These are phyloP conservation scores for Panthera uncia DNA, from an alignment of 2,113 vertebrate genomes.

Conservation along the genomic window DNA sequence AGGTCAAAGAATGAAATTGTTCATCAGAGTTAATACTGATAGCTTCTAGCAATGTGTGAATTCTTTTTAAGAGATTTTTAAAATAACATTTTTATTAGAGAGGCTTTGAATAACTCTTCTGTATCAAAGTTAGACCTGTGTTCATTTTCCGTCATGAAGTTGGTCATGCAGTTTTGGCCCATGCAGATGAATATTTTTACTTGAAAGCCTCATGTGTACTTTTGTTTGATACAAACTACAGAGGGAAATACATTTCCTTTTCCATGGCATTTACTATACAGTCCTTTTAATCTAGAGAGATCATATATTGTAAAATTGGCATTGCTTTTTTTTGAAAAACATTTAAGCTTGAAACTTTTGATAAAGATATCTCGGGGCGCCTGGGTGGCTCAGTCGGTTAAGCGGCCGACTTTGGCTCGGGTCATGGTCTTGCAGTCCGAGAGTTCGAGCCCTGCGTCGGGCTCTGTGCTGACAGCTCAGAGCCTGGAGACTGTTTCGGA, in stretches of 20 bases:
- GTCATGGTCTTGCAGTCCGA: too few species aligned
- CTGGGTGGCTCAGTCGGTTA: too few species aligned
- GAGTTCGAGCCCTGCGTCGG: too few species aligned
- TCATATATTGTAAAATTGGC: conserved; percentile 33
- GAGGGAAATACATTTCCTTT: conserved; percentile 72
- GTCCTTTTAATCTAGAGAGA: conserved; percentile 54
- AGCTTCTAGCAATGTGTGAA: conserved; percentile 42
- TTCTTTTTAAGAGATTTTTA: conserved; percentile 61
- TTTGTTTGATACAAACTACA: conserved; percentile 47
- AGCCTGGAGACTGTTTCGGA: too few species aligned
- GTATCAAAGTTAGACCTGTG: conserved; percentile 67
- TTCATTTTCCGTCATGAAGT: conserved; percentile 66
- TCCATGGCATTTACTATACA: conserved; percentile 71
- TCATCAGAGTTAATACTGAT: conserved; percentile 8
- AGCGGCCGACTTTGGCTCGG: too few species aligned
- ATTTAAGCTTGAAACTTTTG: conserved; percentile 49
- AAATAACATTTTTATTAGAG: conserved; percentile 47
- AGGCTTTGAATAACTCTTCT: conserved; percentile 77
- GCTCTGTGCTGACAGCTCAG: too few species aligned
- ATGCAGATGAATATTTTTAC: conserved; percentile 50
- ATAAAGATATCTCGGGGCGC: not conserved
- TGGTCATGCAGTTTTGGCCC: conserved; percentile 80
- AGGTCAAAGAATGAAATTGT: conserved; percentile 55
- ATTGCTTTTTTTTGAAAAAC: conserved; percentile 55
- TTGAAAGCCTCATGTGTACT: conserved; percentile 62